A percentile compares a stretch with the other conserved stretches of the same genome.
Evolutionary conservation across 2,888 invertebrate genomes (phyloP).

Genomic region (Polyommatus iphigenia): DNA sequence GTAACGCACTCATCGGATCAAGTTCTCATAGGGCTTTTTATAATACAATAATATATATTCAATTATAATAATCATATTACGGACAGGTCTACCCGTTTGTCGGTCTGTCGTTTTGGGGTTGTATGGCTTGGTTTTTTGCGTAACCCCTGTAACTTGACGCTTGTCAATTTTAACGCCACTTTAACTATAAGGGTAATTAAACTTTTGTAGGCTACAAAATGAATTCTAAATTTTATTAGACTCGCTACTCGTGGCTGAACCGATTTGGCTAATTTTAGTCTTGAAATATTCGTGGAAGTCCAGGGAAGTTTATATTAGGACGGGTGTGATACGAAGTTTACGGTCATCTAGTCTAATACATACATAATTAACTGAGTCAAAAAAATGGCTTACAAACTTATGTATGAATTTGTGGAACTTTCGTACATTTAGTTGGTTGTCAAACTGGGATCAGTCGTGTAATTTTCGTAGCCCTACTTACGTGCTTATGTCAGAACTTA

Average conservation of each 20-base stretch:
- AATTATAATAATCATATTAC: slow-evolving; percentile 26
- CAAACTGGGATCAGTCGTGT: too few relatives aligned
- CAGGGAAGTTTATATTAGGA: too few relatives aligned
- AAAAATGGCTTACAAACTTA: too few relatives aligned
- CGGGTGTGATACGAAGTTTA: too few relatives aligned
- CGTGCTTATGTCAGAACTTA: too few relatives aligned
- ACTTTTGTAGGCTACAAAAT: background rate
- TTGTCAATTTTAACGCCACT: slow-evolving; percentile 10
- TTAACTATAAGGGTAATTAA: background rate
- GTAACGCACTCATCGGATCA: slow-evolving; percentile 58
- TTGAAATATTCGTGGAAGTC: too few relatives aligned
- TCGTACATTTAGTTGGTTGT: background rate
- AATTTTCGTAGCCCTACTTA: too few relatives aligned
- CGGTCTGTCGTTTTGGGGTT: slow-evolving; percentile 7
- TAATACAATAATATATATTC: slow-evolving; percentile 34
- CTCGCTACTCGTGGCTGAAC: too few relatives aligned
- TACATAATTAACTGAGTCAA: too few relatives aligned
- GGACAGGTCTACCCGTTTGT: background rate
- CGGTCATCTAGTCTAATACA: too few relatives aligned
- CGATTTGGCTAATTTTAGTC: too few relatives aligned
- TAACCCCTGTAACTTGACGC: background rate
- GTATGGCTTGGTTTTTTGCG: slow-evolving; percentile 6
- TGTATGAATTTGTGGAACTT: background rate
- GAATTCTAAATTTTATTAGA: background rate
- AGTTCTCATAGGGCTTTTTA: slow-evolving; percentile 51